These are phyloP conservation scores for Aleiodes testaceus DNA, from an alignment of 2,888 invertebrate species.

Conservation along the genomic window DNA sequence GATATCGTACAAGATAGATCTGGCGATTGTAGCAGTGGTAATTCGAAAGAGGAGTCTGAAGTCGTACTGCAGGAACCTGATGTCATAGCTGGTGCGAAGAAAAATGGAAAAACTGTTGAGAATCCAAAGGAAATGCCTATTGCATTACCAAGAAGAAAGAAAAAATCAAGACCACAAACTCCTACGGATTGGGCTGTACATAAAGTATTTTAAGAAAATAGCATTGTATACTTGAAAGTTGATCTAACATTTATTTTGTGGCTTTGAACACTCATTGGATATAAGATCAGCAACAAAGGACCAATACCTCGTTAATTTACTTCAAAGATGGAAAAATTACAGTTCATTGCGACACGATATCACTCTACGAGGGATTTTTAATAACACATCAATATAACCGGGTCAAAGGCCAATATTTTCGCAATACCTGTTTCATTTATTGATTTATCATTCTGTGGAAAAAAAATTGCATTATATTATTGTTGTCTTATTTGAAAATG, in stretches of 20 bases:
- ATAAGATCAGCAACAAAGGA: conserved; percentile 79
- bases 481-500: conserved; percentile 3
- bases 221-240: too few relatives aligned
- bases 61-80: conserved; percentile 85
- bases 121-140: conserved; percentile 74
- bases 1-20: conserved; percentile 65
- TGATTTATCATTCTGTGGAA: conserved; percentile 4
- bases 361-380: conserved; percentile 54
- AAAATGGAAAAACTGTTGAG: conserved; percentile 65
- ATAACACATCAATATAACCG: conserved; percentile 52
- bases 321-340: conserved; percentile 54
- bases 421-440: conserved; percentile 16
- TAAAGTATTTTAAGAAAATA: neutral
- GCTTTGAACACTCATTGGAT: conserved; percentile 84
- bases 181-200: conserved; percentile 71
- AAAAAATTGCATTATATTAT: conserved; percentile 11
- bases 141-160: conserved; percentile 87
- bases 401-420: conserved; percentile 50
- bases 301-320: conserved; percentile 76
- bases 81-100: conserved; percentile 93
- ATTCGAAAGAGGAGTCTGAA: conserved; percentile 62
- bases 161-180: conserved; percentile 76
- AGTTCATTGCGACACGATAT: conserved; percentile 45
- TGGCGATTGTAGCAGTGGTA: conserved; percentile 59
- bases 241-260: conserved; percentile 15